Evolutionary conservation across 2,797 vertebrate species (phyloP), one percentile per base, ranked within the genome.

Genomic region (Oreonectes daqikongensis): DNA sequence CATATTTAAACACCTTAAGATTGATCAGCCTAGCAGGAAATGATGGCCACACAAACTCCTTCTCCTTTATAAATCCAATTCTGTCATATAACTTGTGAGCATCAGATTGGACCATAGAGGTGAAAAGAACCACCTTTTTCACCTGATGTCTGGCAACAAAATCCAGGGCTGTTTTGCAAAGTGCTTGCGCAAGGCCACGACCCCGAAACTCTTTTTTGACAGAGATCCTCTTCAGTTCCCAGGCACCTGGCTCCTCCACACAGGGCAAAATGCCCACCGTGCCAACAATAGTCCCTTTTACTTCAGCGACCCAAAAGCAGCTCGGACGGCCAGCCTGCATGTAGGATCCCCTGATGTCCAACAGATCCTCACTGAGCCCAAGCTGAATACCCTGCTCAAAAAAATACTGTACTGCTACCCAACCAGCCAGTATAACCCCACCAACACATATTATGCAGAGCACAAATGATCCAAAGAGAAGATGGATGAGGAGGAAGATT

Each of bases 281-380:
- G 24, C 87, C 88, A 10, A 89, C 80, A 26, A 89, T 82, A 20
- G 40, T 24, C 2, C 82, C 84, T n/a, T 79, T 69, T 9, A 50
- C 65, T 77, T 91, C 88, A 0, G 81, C 88, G 61, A 91, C 87
- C 88, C 90, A 89, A 78, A 90, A 89, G 61, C 85, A 86, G 71
- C 84, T 89, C 1, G 71, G 69, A 12, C 77, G 84, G 3, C 3
- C 28, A 2, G 66, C 64, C 2, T 75, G 77, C 63, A 90, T 40
- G 83, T 88, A 91, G 72, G 78, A 83, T n/a, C 78, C 74, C 52
- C 74, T 64, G 52, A 90, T 89, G 72, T 91, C 88, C 63, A 79
- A 40, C 75, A 92, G 52, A 81, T 91, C 87, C 26, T 83, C 83
- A 2, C 2, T 17, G 72, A 90, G 80, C 20, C 68, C 22, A 0